These are phyloP conservation scores for Drosophila siamana DNA, from an alignment of 2,888 invertebrate genomes.

Conservation along the genomic window DNA sequence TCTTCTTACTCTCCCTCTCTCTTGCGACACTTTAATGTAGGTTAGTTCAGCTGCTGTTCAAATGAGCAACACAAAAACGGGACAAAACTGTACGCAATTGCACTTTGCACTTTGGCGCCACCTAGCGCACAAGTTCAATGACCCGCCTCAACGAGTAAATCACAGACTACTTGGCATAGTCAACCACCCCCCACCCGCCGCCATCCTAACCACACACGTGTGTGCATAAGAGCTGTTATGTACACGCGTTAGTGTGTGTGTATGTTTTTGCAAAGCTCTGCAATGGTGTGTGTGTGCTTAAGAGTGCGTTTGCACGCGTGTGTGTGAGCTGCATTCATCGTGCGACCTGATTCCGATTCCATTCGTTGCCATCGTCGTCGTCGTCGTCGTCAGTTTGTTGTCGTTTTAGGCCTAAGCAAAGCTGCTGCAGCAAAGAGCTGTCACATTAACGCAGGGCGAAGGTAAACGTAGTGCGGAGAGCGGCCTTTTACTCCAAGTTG, in stretches of 20 bases:
- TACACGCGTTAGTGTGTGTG: slow-evolving; percentile 31
- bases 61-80: slow-evolving; percentile 19
- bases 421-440: not conserved
- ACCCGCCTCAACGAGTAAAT: slow-evolving; percentile 75
- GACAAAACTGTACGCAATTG: slow-evolving; percentile 54
- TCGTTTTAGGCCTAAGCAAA: slow-evolving; percentile 43
- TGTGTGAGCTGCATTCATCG: slow-evolving; percentile 54
- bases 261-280: slow-evolving; percentile 51
- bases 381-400: slow-evolving; percentile 54
- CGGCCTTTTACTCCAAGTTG: slow-evolving; percentile 29
- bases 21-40: slow-evolving; percentile 65
- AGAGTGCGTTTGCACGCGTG: slow-evolving; percentile 7
- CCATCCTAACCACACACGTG: not conserved
- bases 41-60: slow-evolving; percentile 62
- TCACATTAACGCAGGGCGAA: not conserved
- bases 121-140: slow-evolving; percentile 73
- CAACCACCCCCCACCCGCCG: slow-evolving; percentile 37
- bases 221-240: slow-evolving; percentile 67
- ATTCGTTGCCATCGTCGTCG: slow-evolving; percentile 46
- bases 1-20: not conserved
- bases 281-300: not conserved
- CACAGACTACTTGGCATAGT: slow-evolving; percentile 73
- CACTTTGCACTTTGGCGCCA: slow-evolving; percentile 73
- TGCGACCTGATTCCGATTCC: slow-evolving; percentile 67
- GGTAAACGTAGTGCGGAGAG: not conserved